phyloP scores from a whole-genome alignment of 2,797 vertebrate species.

The Fistularia commersonii region DNA sequence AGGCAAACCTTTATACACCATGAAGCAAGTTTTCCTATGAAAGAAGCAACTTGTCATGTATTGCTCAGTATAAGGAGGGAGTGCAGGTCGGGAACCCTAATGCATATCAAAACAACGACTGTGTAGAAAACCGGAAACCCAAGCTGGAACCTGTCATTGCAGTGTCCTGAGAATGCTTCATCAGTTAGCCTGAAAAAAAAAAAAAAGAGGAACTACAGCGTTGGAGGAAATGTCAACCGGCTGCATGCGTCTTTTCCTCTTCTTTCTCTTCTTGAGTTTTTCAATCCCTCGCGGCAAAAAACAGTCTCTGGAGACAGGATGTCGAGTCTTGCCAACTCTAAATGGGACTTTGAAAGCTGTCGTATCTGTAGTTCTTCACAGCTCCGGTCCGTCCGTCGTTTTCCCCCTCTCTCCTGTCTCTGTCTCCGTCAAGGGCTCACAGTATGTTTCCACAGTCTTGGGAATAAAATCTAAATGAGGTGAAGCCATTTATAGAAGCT shows the following conservation, averaged over 20 bases:
- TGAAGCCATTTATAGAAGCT: conserved; percentile 42
- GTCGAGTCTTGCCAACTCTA: conserved; percentile 31
- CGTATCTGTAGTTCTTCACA: conserved; percentile 45
- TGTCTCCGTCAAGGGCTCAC: conserved; percentile 9
- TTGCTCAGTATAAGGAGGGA: conserved; percentile 61
- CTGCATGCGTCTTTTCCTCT: conserved; percentile 35
- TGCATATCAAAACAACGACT: conserved; percentile 43
- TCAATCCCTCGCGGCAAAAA: conserved; percentile 35
- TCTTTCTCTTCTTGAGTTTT: conserved; percentile 28
- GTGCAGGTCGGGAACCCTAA: conserved; percentile 66
- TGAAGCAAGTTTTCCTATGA: conserved; percentile 53
- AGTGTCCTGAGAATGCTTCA: conserved; percentile 78
- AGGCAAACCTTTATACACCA: conserved; percentile 75
- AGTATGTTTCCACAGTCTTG: conserved; percentile 28
- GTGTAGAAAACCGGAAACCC: conserved; percentile 49
- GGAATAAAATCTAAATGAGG: conserved; percentile 21
- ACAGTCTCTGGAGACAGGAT: conserved; percentile 64
- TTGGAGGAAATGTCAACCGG: conserved; percentile 57
- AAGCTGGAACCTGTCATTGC: conserved; percentile 61
- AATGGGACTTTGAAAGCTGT: conserved; percentile 37
- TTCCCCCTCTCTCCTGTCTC: conserved; percentile 18
- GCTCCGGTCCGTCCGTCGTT: conserved; percentile 31
- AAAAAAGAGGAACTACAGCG: conserved; percentile 61
- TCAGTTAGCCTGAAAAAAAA: conserved; percentile 49
- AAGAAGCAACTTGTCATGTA: conserved; percentile 44